These are phyloP conservation scores for Dipodomys stephensi DNA, from an alignment of 2,113 vertebrate genomes.

Conservation along the genomic window DNA sequence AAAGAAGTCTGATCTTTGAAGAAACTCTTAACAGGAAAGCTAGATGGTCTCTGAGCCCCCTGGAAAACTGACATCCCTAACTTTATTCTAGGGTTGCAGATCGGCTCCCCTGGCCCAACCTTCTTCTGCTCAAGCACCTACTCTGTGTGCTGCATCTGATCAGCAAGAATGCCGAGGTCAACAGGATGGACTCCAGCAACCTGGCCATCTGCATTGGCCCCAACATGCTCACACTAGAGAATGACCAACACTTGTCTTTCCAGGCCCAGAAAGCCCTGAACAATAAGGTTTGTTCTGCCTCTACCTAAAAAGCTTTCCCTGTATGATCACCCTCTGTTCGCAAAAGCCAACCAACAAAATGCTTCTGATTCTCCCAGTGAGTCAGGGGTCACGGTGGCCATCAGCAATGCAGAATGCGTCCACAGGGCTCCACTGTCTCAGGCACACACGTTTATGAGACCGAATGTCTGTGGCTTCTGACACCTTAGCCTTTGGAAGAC, in stretches of 20 bases:
- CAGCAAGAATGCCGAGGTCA: conserved; percentile 86
- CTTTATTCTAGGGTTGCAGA: conserved; percentile 87
- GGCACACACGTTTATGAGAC: neutral
- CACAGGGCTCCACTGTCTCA: neutral
- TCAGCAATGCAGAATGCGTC: no score
- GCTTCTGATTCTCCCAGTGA: neutral
- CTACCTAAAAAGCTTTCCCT: neutral
- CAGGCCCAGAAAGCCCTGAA: conserved; percentile 89
- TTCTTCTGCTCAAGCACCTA: conserved; percentile 88
- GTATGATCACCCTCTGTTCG: neutral
- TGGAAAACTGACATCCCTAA: neutral
- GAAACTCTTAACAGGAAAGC: conserved; percentile 41
- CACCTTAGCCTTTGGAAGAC: neutral
- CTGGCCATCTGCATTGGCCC: conserved; percentile 95
- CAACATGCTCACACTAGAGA: conserved; percentile 89
- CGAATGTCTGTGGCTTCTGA: neutral
- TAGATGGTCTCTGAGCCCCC: neutral
- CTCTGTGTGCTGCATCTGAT: conserved; percentile 89
- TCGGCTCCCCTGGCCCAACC: conserved; percentile 90
- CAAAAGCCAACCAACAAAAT: neutral
- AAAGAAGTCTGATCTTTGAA: conserved; percentile 57
- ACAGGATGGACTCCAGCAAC: conserved; percentile 94
- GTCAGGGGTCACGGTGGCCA: neutral
- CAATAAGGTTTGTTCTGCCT: conserved; percentile 84
- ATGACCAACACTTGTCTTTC: conserved; percentile 77